Percentiles rank a stretch among this genome's conserved stretches.
Evolutionary conservation across 2,888 invertebrate species (phyloP).

Genomic region (Lutraria lutraria): DNA sequence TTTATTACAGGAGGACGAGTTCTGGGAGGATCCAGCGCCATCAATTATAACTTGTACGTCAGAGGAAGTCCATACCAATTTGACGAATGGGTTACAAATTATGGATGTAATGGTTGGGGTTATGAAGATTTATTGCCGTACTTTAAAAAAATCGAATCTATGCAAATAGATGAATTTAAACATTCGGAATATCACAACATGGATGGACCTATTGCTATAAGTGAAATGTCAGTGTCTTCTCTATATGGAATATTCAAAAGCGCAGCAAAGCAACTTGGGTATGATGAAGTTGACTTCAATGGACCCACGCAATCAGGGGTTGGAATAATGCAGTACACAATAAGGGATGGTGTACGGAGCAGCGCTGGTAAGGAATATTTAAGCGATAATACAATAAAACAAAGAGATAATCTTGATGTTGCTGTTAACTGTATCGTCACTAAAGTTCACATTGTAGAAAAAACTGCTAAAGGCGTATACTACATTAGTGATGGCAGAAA

Average conservation of each 20-base stretch:
- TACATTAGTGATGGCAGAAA: slow-evolving; percentile 33
- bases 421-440: slow-evolving; percentile 32
- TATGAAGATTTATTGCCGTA: slow-evolving; percentile 91
- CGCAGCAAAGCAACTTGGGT: slow-evolving; percentile 90
- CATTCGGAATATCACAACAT: slow-evolving; percentile 78
- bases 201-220: slow-evolving; percentile 80
- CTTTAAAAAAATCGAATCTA: slow-evolving; percentile 88
- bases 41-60: slow-evolving; percentile 37
- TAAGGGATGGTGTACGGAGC: slow-evolving; percentile 71
- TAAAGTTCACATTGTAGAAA: slow-evolving; percentile 29
- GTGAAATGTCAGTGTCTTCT: slow-evolving; percentile 65
- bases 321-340: slow-evolving; percentile 35
- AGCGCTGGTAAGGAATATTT: slow-evolving; percentile 33
- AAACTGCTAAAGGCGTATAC: slow-evolving; percentile 28
- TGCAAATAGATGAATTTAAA: slow-evolving; percentile 77
- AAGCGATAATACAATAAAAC: not conserved
- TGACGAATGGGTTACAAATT: slow-evolving; percentile 41
- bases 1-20: slow-evolving; percentile 34
- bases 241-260: slow-evolving; percentile 82
- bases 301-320: slow-evolving; percentile 47
- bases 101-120: slow-evolving; percentile 89
- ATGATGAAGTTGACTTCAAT: slow-evolving; percentile 87
- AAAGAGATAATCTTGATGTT: slow-evolving; percentile 32
- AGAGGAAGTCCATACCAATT: slow-evolving; percentile 44
- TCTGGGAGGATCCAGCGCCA: slow-evolving; percentile 43